phyloP scores from a whole-genome alignment of 1,140 invertebrate genomes.

The Telenomus remus region DNA sequence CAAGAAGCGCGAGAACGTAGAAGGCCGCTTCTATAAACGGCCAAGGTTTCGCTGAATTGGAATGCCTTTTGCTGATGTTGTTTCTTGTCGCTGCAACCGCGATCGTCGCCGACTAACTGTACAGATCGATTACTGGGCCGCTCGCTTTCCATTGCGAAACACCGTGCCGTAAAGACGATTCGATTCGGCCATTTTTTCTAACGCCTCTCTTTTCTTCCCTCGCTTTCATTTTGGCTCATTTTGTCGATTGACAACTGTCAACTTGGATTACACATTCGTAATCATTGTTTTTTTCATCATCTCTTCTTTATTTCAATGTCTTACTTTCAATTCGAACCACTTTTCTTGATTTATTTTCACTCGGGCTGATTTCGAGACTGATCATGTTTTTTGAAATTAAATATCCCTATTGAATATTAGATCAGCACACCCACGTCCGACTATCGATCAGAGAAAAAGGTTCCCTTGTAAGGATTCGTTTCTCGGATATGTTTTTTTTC shows the following conservation, averaged over 20 bases:
- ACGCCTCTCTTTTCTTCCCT: constrained; percentile 49
- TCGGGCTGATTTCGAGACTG: too few relatives aligned
- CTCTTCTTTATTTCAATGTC: too few relatives aligned
- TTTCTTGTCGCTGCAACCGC: constrained; percentile 34
- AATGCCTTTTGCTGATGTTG: constrained; percentile 43
- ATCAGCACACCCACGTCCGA: too few relatives aligned
- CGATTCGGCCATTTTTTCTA: constrained; percentile 29
- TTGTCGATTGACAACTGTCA: constrained; percentile 22
- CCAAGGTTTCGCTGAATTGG: constrained; percentile 51
- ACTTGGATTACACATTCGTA: constrained; percentile 12
- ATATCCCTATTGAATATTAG: too few relatives aligned
- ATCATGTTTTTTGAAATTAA: too few relatives aligned
- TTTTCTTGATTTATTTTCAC: background rate
- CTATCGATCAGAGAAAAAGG: too few relatives aligned
- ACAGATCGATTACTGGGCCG: constrained; percentile 57
- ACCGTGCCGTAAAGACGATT: constrained; percentile 39
- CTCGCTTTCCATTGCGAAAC: constrained; percentile 56
- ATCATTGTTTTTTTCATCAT: too few relatives aligned
- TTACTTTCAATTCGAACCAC: background rate
- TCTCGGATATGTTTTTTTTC: too few relatives aligned
- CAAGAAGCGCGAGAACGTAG: constrained; percentile 14
- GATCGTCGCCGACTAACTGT: constrained; percentile 48
- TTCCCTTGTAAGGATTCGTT: too few relatives aligned
- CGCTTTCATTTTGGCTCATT: constrained; percentile 52
- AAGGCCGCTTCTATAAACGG: constrained; percentile 57